phyloP scores from a whole-genome alignment of 1,140 invertebrate species.

The Hycleus cichorii region DNA sequence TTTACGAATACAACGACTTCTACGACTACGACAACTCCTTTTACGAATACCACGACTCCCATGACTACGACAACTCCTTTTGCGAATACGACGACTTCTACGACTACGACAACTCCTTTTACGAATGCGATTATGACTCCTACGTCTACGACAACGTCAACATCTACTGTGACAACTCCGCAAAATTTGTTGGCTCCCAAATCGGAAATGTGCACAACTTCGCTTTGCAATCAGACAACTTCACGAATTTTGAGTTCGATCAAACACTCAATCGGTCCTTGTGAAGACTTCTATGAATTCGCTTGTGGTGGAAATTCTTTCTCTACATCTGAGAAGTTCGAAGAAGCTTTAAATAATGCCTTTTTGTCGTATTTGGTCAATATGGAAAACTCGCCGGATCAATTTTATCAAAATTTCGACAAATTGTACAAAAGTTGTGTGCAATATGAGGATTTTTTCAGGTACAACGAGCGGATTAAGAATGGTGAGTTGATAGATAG shows the following conservation, averaged over 20 bases:
- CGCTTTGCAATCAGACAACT: slow-evolving; percentile 2
- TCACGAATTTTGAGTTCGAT: slow-evolving; percentile 19
- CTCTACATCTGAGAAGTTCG: background rate
- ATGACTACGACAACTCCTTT: too few relatives aligned
- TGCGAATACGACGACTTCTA: too few relatives aligned
- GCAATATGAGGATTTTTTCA: slow-evolving; percentile 10
- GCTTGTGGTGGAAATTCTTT: slow-evolving; percentile 42
- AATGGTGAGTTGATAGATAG: slow-evolving; percentile 1
- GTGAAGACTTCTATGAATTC: slow-evolving; percentile 67
- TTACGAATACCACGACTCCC: too few relatives aligned
- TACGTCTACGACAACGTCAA: too few relatives aligned
- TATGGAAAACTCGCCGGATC: background rate
- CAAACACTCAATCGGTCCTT: slow-evolving; percentile 52
- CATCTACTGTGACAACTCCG: too few relatives aligned
- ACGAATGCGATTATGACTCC: too few relatives aligned
- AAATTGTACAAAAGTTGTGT: slow-evolving; percentile 18
- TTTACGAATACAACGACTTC: too few relatives aligned
- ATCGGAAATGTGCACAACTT: too few relatives aligned
- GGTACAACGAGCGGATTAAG: slow-evolving; percentile 7
- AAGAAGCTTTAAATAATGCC: background rate
- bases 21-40: too few relatives aligned
- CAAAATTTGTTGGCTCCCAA: too few relatives aligned
- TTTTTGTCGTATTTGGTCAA: background rate
- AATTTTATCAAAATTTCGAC: slow-evolving; percentile 5
- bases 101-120: too few relatives aligned